phyloP scores from a whole-genome alignment of 2,113 vertebrate species.

The Cettia cetti region DNA sequence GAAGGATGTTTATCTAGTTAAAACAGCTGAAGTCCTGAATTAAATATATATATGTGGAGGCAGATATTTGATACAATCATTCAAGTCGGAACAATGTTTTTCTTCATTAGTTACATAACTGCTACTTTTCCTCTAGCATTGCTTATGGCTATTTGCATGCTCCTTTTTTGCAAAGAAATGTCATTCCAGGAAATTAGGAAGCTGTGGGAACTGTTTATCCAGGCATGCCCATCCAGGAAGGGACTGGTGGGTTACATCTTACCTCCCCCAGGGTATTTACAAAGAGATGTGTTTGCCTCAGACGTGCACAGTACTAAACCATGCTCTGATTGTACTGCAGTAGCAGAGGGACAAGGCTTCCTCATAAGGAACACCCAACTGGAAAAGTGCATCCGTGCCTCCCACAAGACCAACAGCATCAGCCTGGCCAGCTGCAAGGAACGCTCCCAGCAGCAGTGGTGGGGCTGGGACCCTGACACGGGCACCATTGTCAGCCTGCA shows the following conservation, averaged over 20 bases:
- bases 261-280: not conserved
- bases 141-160: not conserved
- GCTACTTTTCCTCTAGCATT: not conserved
- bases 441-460: conserved; percentile 66
- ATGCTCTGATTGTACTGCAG: not conserved
- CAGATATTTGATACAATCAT: not conserved
- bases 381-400: conserved; percentile 73
- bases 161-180: not conserved
- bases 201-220: not conserved
- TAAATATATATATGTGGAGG: not conserved
- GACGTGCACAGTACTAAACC: not conserved
- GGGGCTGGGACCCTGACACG: conserved; percentile 67
- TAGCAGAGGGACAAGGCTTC: conserved; percentile 63
- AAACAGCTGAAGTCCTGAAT: not conserved
- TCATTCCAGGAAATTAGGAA: not conserved
- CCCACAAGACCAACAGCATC: conserved; percentile 8
- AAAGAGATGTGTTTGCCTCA: not conserved
- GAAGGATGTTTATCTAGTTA: not conserved
- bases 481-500: conserved; percentile 65
- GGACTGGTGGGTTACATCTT: not conserved
- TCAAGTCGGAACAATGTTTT: not conserved
- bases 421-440: conserved; percentile 67
- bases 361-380: conserved; percentile 77
- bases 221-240: not conserved
- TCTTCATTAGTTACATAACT: not conserved